These are phyloP conservation scores for Cydia amplana DNA, from an alignment of 1,140 invertebrate genomes.

Conservation along the genomic window DNA sequence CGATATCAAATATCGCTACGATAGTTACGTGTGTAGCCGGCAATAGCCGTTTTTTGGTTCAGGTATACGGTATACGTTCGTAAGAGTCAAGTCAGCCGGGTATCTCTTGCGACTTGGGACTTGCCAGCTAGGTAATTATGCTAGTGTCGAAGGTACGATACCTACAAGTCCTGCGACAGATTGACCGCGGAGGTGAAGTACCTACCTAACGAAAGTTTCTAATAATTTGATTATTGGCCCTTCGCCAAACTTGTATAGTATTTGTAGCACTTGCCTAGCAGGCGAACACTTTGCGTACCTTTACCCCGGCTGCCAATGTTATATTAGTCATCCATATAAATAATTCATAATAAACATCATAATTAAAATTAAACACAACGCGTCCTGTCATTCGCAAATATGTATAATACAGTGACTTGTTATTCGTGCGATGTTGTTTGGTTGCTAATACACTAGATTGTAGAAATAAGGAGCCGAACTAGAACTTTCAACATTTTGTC, in stretches of 20 bases:
- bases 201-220: not conserved
- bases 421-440: not conserved
- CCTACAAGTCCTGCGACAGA: not conserved
- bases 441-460: too few relatives aligned
- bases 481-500: too few relatives aligned
- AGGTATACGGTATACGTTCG: too few relatives aligned
- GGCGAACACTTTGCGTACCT: conserved; percentile 26
- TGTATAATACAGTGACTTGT: not conserved
- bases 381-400: conserved; percentile 10
- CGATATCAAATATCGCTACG: too few relatives aligned
- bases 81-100: too few relatives aligned
- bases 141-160: too few relatives aligned
- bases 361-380: conserved; percentile 32
- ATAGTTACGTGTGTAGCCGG: too few relatives aligned
- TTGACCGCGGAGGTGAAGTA: not conserved
- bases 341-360: conserved; percentile 21
- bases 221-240: conserved; percentile 6
- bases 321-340: conserved; percentile 20
- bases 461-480: too few relatives aligned
- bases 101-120: too few relatives aligned
- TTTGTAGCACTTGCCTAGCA: conserved; percentile 12
- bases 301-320: conserved; percentile 15
- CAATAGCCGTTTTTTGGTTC: too few relatives aligned
- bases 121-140: too few relatives aligned
- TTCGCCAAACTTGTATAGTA: conserved; percentile 20